Base-by-base conservation (phyloP, 2,888 invertebrate genomes). In the Clunio marinus region DNA sequence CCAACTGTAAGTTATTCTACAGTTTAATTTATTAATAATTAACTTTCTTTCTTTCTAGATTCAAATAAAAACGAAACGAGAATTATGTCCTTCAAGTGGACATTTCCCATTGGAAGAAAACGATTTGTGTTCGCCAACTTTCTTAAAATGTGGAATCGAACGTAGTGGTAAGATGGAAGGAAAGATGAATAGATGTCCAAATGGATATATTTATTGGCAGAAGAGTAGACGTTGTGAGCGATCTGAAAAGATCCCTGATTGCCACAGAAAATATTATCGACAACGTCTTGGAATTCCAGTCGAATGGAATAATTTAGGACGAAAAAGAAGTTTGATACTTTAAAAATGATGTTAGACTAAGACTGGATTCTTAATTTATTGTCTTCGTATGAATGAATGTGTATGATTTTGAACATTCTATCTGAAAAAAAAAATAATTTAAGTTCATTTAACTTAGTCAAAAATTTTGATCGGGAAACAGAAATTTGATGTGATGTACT, bases 191-290 rank as follows among this genome's bases (percentile, higher is more conserved):
- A 87, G 87, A 73, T 93, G 93, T 77, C 92, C 92, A 0, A 80
- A 84, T 73, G 86, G 86, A 51, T 90, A 85, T 73, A 82, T 86
- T 2, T 93, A 87, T 75, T 91, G 90, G 89, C 83, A 86, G 51
- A 84, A 88, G 2, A 91, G 89, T 72, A 84, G 86, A 76, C 82
- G 87, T 74, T 92, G 91, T 75, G 91, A 92, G 77, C 82, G 83
- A 51, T 79, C 80, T 0, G 78, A 81, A 55, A 83, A 83, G 74
- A 77, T 90, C 62, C 81, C 82, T 68, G 83, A 84, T 74, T 91
- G 91, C 71, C 24, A 15, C 15, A n/a, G 45, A 17, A n/a, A 15
- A 17, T 45, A 37, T 35, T 25, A 37, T 1, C 35, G 58, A 20
- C 57, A 58, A 17, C 15, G 68, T 25, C 41, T 58, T 1, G 73